Evolutionary conservation across 92 coral and sea anemone species (phyloP), one percentile per base, ranked within the genome.

Genomic region (Bergia sp.): DNA sequence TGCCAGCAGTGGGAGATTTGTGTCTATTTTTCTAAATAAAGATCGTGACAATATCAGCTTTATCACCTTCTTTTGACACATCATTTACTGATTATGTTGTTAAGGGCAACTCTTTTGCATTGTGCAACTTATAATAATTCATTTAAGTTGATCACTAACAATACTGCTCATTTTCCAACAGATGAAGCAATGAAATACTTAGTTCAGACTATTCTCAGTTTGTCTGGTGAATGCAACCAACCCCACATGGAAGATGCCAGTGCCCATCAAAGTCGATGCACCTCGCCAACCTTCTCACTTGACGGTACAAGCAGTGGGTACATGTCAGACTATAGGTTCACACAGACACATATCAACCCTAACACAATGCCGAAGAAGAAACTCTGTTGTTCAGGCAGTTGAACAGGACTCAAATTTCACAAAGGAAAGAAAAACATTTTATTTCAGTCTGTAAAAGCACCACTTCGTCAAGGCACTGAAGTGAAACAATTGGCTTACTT

Each of bases 131-230:
- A n/a, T n/a, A n/a, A n/a, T n/a, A n/a, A n/a, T n/a, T n/a, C n/a
- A n/a, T n/a, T n/a, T n/a, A n/a, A 3, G 58, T 50, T 50, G 58
- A 50, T 50, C 16, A 53, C 10, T 53, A 53, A 53, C 10, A 10
- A 16, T 53, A 10, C 12, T 53, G 58, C 3, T 53, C 16, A 11
- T 11, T 53, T 73, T 75, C 20, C 73, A 41, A 40, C 89, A 96
- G 99, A 92, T 83, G 91, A 91, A 50, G 94, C 99, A 72, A 93
- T 96, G 96, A 90, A 87, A 64, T 90, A 92, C 66, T 87, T 95
- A 77, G 95, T 96, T 20, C 93, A 95, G 82, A 92, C 95, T 53
- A 96, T 96, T n/a, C 90, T 96, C 15, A 91, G 93, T 79, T 57
- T 93, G 7, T 91, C 98, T 29, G 96, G 94, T 50, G 93, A 91